Evolutionary conservation across 2,797 vertebrate species (phyloP).

Genomic region (Pelobates cultripes): DNA sequence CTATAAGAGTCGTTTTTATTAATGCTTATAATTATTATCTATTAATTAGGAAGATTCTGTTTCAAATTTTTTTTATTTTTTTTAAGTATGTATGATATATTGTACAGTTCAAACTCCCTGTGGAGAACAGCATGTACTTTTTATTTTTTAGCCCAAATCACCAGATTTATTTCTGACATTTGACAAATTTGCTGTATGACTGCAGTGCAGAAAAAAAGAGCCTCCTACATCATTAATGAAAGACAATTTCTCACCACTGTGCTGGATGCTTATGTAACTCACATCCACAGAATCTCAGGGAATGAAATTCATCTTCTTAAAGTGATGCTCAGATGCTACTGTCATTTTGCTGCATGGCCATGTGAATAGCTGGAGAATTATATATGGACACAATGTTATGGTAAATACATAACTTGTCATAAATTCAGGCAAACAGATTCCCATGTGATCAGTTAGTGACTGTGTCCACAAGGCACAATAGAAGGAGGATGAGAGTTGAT

Average conservation of each 20-base stretch:
- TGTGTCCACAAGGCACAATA: not conserved
- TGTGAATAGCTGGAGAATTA: conserved; percentile 5
- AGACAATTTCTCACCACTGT: conserved; percentile 1
- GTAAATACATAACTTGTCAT: conserved; percentile 8
- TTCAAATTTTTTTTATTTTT: not conserved
- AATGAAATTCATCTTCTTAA: not conserved
- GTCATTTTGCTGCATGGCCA: not conserved
- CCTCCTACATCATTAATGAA: conserved; percentile 14
- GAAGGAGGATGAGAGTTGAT: conserved; percentile 4
- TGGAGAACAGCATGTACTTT: conserved; percentile 7
- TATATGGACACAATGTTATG: conserved; percentile 8
- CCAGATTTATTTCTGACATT: conserved; percentile 2
- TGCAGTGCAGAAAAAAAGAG: conserved; percentile 3
- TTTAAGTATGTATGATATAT: not conserved
- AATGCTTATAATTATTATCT: too few relatives aligned
- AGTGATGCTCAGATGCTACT: not conserved
- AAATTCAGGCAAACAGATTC: not conserved
- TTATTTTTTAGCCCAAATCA: conserved; percentile 1
- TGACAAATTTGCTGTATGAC: conserved; percentile 17
- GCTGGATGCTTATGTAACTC: conserved; percentile 9
- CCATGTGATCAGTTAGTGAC: conserved; percentile 23
- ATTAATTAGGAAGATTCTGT: too few relatives aligned
- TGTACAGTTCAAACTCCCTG: not conserved
- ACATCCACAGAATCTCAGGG: conserved; percentile 3
- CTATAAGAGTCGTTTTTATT: too few relatives aligned